Evolutionary conservation across 2,888 invertebrate genomes (phyloP).

Genomic region (Sepioteuthis lessoniana): DNA sequence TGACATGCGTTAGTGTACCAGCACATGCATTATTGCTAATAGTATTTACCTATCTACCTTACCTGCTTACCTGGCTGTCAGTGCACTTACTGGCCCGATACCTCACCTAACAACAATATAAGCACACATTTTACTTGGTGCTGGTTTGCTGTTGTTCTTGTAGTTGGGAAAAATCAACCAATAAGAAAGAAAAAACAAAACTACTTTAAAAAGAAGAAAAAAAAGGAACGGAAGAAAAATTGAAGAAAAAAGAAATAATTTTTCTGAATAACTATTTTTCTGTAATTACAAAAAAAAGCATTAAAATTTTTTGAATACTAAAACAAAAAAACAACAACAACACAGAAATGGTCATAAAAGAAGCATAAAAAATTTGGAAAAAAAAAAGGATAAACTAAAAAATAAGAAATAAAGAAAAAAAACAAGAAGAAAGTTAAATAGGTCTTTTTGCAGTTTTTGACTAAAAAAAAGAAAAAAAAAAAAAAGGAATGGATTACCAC

Average conservation of each 20-base stretch:
- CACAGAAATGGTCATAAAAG: background rate
- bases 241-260: background rate
- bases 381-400: background rate
- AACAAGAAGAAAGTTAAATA: background rate
- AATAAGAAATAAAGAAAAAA: background rate
- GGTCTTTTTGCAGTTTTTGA: background rate
- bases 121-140: background rate
- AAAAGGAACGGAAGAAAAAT: background rate
- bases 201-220: background rate
- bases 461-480: background rate
- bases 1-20: conserved; percentile 10
- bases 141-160: background rate
- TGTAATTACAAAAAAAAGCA: too few relatives aligned
- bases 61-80: background rate
- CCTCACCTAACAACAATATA: conserved; percentile 33
- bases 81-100: background rate
- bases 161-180: background rate
- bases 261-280: too few relatives aligned
- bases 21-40: background rate
- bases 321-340: background rate
- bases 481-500: conserved; percentile 11
- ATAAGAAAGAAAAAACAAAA: background rate
- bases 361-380: background rate
- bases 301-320: too few relatives aligned
- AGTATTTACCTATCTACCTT: background rate